phyloP scores from a whole-genome alignment of 2,113 vertebrate species.

The Piaya cayana region DNA sequence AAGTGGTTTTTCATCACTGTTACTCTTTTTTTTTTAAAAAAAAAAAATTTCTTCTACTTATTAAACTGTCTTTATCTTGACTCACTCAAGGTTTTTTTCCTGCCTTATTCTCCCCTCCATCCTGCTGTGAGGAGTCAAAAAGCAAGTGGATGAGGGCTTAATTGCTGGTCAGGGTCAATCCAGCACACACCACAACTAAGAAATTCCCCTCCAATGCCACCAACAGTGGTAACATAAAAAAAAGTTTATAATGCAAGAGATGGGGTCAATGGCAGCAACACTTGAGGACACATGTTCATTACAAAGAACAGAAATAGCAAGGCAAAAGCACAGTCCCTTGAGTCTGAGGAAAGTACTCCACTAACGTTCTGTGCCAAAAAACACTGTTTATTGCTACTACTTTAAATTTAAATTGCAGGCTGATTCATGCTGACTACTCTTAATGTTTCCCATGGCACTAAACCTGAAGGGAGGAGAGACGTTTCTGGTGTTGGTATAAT shows the following conservation, averaged over 20 bases:
- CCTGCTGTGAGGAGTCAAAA: background rate
- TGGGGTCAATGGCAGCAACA: background rate
- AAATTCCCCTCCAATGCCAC: background rate
- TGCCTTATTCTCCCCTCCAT: background rate
- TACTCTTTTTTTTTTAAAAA: background rate
- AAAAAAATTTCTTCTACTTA: background rate
- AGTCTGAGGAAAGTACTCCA: background rate
- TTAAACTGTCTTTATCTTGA: background rate
- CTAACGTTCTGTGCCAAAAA: background rate
- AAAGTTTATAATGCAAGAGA: background rate
- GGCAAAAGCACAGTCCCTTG: background rate
- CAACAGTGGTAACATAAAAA: background rate
- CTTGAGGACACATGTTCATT: background rate
- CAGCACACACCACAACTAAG: background rate
- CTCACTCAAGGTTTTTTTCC: background rate
- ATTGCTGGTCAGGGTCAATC: background rate
- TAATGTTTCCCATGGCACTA: conserved; percentile 16
- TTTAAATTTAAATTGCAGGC: conserved; percentile 33
- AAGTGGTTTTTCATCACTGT: background rate
- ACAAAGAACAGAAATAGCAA: background rate
- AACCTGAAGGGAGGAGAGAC: conserved; percentile 35
- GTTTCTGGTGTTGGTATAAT: conserved; percentile 38
- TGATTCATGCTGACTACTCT: conserved; percentile 32
- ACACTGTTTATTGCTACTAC: conserved; percentile 7
- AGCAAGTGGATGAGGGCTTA: background rate